Evolutionary conservation across 2,888 invertebrate species (phyloP).

Genomic region (Tetragnatha montana): DNA sequence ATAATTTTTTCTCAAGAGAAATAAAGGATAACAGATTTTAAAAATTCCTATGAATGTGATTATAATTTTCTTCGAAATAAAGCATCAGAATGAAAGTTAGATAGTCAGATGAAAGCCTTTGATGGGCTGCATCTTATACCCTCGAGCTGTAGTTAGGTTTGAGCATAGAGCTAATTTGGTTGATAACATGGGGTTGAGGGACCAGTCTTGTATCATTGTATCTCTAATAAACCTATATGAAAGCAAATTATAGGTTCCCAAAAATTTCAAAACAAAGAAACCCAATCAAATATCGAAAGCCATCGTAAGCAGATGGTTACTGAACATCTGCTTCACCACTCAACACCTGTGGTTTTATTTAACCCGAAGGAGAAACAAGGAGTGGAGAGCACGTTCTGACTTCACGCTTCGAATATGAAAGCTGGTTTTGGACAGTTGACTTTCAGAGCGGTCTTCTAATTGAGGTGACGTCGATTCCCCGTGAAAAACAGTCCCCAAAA

Average conservation of each 20-base stretch:
- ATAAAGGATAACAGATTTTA: too few species aligned
- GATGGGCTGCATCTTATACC: too few species aligned
- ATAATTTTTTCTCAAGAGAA: too few species aligned
- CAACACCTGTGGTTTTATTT: constrained; percentile 5
- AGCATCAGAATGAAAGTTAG: too few species aligned
- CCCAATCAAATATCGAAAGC: background rate
- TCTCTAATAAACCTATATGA: too few species aligned
- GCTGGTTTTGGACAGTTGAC: constrained; percentile 4
- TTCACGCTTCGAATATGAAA: constrained; percentile 8
- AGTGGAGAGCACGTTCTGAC: background rate
- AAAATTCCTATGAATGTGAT: too few species aligned
- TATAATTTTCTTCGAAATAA: too few species aligned
- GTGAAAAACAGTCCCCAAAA: background rate
- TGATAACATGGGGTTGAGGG: too few species aligned
- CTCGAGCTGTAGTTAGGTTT: too few species aligned
- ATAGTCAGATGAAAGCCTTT: too few species aligned
- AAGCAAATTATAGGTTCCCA: background rate
- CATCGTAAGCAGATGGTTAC: background rate
- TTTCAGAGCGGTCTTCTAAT: background rate
- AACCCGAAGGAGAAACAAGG: background rate
- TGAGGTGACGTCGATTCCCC: constrained; percentile 9
- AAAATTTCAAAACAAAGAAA: background rate
- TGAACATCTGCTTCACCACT: background rate
- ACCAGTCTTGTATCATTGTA: too few species aligned
- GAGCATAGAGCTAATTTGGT: too few species aligned